Percentiles rank a stretch among this genome's conserved stretches.
These are phyloP conservation scores for Beaufortia kweichowensis DNA, from an alignment of 2,113 vertebrate species.

Conservation along the genomic window DNA sequence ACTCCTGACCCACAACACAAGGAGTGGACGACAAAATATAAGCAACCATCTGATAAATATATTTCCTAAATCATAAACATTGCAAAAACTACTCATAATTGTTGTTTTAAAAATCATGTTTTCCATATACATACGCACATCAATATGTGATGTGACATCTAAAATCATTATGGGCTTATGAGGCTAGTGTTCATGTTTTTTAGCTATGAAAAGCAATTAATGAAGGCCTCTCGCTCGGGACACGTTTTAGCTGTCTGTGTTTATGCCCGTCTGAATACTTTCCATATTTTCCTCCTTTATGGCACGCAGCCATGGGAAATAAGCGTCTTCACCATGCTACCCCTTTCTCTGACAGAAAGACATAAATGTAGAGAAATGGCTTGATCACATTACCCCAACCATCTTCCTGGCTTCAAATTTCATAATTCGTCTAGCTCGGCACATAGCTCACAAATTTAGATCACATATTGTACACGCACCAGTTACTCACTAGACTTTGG, in stretches of 20 bases:
- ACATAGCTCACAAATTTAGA: background rate
- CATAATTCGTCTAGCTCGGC: background rate
- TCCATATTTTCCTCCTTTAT: slow-evolving; percentile 42
- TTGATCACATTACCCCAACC: background rate
- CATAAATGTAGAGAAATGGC: background rate
- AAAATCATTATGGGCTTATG: too few relatives aligned
- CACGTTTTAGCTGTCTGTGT: slow-evolving; percentile 34
- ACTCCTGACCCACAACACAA: too few relatives aligned
- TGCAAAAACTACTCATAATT: too few relatives aligned
- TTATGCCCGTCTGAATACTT: slow-evolving; percentile 47
- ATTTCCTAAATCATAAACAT: too few relatives aligned
- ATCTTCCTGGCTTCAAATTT: background rate
- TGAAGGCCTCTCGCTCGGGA: background rate
- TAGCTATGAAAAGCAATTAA: too few relatives aligned
- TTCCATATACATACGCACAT: too few relatives aligned
- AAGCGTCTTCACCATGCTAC: background rate
- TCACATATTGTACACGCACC: background rate
- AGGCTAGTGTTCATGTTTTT: too few relatives aligned
- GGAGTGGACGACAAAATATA: too few relatives aligned
- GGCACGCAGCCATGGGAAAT: slow-evolving; percentile 34
- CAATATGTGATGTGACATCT: too few relatives aligned
- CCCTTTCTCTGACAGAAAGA: background rate
- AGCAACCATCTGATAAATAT: too few relatives aligned
- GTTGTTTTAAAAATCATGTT: too few relatives aligned
- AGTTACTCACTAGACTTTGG: background rate